These are phyloP conservation scores for Potamarius usumacintae DNA, from an alignment of 2,113 vertebrate species.

Conservation along the genomic window DNA sequence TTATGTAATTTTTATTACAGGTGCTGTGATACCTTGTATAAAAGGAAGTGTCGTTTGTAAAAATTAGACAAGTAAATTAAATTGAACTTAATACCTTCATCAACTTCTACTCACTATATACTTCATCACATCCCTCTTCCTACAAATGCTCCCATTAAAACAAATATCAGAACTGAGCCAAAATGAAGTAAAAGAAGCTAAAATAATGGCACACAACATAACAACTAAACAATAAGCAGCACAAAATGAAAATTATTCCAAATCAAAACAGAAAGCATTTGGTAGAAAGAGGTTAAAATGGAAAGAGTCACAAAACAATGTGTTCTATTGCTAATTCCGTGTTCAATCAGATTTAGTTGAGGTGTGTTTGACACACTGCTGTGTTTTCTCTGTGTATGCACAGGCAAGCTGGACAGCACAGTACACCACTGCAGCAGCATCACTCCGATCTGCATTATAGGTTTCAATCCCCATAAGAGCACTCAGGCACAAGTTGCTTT, in stretches of 20 bases:
- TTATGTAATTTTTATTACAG: too few relatives aligned
- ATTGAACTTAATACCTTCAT: too few relatives aligned
- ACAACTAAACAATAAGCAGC: too few relatives aligned
- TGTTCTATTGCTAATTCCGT: neutral
- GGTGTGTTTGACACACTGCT: neutral
- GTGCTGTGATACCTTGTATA: too few relatives aligned
- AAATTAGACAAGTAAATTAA: too few relatives aligned
- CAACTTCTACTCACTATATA: too few relatives aligned
- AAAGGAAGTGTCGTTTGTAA: too few relatives aligned
- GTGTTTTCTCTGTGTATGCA: neutral
- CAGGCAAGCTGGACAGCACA: constrained; percentile 5
- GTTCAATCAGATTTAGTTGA: neutral
- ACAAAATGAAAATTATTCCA: too few relatives aligned
- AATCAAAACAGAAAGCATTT: neutral
- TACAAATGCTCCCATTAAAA: too few relatives aligned
- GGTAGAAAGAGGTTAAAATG: neutral
- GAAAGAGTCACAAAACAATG: neutral
- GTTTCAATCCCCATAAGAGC: constrained; percentile 32
- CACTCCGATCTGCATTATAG: constrained; percentile 32
- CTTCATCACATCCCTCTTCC: too few relatives aligned
- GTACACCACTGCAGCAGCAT: constrained; percentile 20
- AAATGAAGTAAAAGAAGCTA: too few relatives aligned
- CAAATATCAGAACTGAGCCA: too few relatives aligned
- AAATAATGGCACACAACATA: neutral
- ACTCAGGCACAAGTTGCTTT: constrained; percentile 35